phyloP scores from a whole-genome alignment of 2,113 vertebrate species.

The Prionailurus bengalensis region DNA sequence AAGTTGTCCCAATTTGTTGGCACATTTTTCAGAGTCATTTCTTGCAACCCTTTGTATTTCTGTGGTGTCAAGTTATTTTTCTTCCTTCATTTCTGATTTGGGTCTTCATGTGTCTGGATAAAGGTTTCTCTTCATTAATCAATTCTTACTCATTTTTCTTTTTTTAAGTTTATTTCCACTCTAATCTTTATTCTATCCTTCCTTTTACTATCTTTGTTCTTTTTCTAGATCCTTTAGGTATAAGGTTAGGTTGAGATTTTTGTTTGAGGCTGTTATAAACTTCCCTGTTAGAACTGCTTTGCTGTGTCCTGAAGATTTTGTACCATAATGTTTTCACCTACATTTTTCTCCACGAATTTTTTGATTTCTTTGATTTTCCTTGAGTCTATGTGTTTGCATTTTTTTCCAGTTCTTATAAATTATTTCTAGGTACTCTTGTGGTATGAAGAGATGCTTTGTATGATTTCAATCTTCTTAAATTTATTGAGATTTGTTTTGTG shows the following conservation, averaged over 20 bases:
- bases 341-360: not conserved
- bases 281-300: not conserved
- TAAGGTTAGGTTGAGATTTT: not conserved
- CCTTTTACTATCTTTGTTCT: not conserved
- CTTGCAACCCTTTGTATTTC: not conserved
- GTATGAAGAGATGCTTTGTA: not conserved
- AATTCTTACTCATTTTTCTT: not conserved
- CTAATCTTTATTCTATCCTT: not conserved
- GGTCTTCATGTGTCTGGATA: not conserved
- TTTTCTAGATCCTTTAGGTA: not conserved
- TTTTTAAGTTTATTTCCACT: not conserved
- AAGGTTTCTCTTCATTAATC: not conserved
- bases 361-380: not conserved
- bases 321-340: not conserved
- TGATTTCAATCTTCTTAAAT: not conserved
- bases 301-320: not conserved
- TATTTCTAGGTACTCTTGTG: not conserved
- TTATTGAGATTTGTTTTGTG: not conserved
- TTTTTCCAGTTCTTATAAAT: not conserved
- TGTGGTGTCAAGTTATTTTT: not conserved
- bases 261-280: not conserved
- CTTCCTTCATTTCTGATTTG: not conserved
- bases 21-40: not conserved
- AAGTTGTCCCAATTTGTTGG: not conserved
- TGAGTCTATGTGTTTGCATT: not conserved